Percentiles rank a stretch among this genome's conserved stretches.
phyloP scores from a whole-genome alignment of 2,888 invertebrate species.

The Leptinotarsa rubiginosa region DNA sequence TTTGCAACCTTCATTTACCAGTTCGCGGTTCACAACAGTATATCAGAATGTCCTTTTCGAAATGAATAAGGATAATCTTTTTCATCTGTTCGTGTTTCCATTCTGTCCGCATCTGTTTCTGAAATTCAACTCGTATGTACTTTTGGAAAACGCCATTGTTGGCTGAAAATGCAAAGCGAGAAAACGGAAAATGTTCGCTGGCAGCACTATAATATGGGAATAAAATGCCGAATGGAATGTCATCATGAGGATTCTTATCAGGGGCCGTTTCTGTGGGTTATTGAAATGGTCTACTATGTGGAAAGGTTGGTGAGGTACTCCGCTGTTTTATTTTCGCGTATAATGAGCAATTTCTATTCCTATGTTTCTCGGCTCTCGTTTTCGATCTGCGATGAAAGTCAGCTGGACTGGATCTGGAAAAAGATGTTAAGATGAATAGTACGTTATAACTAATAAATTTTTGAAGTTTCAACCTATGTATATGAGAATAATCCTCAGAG shows the following conservation, averaged over 20 bases:
- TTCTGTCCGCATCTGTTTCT: background rate
- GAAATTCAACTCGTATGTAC: background rate
- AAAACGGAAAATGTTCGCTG: background rate
- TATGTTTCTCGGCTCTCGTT: background rate
- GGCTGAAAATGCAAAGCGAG: background rate
- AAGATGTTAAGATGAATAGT: too few species aligned
- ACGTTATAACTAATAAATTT: too few species aligned
- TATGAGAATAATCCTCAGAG: too few species aligned
- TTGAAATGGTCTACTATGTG: background rate
- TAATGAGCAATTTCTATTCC: background rate
- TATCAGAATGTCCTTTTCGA: too few species aligned
- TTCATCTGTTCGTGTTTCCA: background rate
- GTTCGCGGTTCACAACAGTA: too few species aligned
- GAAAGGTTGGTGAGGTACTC: background rate
- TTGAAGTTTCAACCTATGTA: too few species aligned
- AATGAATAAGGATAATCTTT: background rate
- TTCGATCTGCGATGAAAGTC: background rate
- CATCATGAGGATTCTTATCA: background rate
- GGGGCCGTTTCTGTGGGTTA: background rate
- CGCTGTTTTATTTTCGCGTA: background rate
- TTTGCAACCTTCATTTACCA: too few species aligned
- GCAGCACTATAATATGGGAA: background rate
- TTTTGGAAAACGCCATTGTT: background rate
- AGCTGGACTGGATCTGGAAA: too few species aligned
- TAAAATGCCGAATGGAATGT: slow-evolving; percentile 4